phyloP scores from a whole-genome alignment of 1,140 invertebrate genomes.

The Drosophila lacertosa region DNA sequence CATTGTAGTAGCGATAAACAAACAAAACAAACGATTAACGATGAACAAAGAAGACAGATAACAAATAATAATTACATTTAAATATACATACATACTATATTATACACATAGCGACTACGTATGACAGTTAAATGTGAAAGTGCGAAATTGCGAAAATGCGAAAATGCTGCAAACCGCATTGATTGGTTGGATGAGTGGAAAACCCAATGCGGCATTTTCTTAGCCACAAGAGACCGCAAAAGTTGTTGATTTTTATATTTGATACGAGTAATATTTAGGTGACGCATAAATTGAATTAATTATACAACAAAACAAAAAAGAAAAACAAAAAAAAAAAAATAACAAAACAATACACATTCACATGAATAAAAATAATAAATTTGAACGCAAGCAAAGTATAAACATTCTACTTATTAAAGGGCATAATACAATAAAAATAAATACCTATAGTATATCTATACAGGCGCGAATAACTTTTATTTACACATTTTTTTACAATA shows the following conservation, averaged over 20 bases:
- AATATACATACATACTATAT: conserved; percentile 68
- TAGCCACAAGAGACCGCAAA: conserved; percentile 71
- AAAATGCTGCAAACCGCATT: conserved; percentile 17
- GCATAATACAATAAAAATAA: conserved; percentile 79
- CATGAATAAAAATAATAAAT: conserved; percentile 53
- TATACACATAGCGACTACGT: conserved; percentile 75
- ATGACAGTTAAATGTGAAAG: conserved; percentile 32
- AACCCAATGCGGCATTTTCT: conserved; percentile 65
- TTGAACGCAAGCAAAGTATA: conserved; percentile 45
- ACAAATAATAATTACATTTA: conserved; percentile 79
- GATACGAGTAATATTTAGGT: conserved; percentile 84
- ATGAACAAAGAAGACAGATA: conserved; percentile 44
- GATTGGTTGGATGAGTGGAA: conserved; percentile 26
- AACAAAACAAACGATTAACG: conserved; percentile 51
- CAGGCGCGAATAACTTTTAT: conserved; percentile 66
- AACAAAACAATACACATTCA: conserved; percentile 57
- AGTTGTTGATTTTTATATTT: conserved; percentile 84
- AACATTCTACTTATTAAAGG: conserved; percentile 58
- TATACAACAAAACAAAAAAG: conserved; percentile 66
- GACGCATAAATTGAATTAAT: conserved; percentile 81
- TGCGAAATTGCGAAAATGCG: conserved; percentile 11
- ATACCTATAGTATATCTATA: conserved; percentile 61
- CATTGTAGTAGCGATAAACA: conserved; percentile 73
- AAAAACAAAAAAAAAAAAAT: conserved; percentile 38
- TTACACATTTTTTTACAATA: conserved; percentile 81